These are phyloP conservation scores for Galagoides demidoff DNA, from an alignment of 2,797 vertebrate genomes.

Conservation along the genomic window DNA sequence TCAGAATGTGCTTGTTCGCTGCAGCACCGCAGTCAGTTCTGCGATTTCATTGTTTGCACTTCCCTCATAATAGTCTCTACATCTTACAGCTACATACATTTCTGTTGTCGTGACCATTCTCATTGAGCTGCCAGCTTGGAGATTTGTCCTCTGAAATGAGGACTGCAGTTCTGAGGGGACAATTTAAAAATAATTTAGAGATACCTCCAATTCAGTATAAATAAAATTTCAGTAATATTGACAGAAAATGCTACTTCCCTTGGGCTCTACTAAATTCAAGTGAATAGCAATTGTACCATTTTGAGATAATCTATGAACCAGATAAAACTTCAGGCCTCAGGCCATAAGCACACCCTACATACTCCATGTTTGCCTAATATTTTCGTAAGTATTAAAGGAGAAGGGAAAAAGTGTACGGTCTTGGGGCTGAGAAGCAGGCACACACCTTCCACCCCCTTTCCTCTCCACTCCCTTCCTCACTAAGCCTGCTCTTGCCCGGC, in stretches of 20 bases:
- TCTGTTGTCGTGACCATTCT: neutral
- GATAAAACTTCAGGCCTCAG: conserved; percentile 29
- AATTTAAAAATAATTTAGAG: neutral
- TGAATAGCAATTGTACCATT: neutral
- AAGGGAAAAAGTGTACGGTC: neutral
- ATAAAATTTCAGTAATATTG: conserved; percentile 14
- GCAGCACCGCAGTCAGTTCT: neutral
- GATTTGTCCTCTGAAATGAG: neutral
- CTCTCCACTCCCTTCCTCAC: neutral
- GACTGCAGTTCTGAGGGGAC: neutral
- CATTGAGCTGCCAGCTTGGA: neutral
- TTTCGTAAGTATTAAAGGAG: neutral
- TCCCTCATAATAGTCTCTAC: neutral
- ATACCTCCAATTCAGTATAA: neutral
- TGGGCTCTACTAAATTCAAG: neutral
- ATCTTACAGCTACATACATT: too few relatives aligned
- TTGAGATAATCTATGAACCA: conserved; percentile 8
- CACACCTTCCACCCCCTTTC: neutral
- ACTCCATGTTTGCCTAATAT: neutral
- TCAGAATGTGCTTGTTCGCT: neutral
- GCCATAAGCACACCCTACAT: neutral
- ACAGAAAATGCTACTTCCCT: conserved; percentile 33
- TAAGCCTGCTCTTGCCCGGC: neutral
- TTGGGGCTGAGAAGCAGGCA: conserved; percentile 31
- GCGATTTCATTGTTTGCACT: neutral